These are phyloP conservation scores for Zosterops borbonicus DNA, from an alignment of 2,113 vertebrate genomes.

Conservation along the genomic window DNA sequence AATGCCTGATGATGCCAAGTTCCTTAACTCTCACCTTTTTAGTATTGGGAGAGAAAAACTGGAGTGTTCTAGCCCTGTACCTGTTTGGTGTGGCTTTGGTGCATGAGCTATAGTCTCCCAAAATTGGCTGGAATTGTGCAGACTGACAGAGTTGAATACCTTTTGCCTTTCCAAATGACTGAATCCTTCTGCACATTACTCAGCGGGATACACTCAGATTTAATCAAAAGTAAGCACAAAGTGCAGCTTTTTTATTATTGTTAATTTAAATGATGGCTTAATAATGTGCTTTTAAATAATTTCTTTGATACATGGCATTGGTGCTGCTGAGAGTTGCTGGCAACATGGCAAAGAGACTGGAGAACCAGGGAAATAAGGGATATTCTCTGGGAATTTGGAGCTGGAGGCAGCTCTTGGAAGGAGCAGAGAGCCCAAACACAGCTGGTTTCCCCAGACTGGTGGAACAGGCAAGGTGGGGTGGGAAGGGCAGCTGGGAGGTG, in stretches of 20 bases:
- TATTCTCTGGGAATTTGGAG: neutral
- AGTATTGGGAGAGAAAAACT: neutral
- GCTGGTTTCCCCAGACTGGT: neutral
- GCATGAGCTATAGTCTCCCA: neutral
- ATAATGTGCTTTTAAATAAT: neutral
- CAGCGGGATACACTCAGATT: neutral
- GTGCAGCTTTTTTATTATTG: neutral
- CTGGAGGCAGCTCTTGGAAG: neutral
- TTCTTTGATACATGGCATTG: accelerated
- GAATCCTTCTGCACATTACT: neutral
- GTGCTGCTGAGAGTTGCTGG: neutral
- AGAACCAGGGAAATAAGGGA: neutral
- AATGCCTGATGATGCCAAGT: neutral
- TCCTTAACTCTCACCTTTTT: neutral
- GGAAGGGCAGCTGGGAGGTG: neutral
- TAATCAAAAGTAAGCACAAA: neutral
- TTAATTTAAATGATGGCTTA: neutral
- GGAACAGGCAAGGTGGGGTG: neutral
- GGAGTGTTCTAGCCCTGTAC: neutral
- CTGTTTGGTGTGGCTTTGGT: neutral
- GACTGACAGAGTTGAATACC: neutral
- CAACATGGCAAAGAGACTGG: neutral
- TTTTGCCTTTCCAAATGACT: neutral
- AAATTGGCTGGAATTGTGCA: neutral
- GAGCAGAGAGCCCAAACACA: neutral